Conservation (phyloP, 2,888 invertebrate genomes). For the Carterocephalus palaemon region DNA sequence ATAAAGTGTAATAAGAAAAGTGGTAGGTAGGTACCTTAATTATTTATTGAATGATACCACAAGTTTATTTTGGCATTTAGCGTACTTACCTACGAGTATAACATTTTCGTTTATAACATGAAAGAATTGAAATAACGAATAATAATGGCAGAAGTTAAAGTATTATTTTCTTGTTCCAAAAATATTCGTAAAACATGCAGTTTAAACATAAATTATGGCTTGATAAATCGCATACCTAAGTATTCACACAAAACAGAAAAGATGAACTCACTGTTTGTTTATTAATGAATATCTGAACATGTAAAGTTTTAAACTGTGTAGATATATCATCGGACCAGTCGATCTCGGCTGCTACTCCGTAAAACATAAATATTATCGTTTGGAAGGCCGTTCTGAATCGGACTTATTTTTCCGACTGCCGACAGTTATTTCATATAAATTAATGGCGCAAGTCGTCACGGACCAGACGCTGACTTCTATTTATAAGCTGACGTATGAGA, state of each 20-base stretch:
- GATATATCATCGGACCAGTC: constrained; percentile 57
- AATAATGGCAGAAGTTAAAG: too few species aligned
- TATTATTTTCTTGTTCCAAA: too few species aligned
- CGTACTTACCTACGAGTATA: too few species aligned
- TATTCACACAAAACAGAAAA: constrained; percentile 8
- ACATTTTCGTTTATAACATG: too few species aligned
- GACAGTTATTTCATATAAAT: constrained; percentile 80
- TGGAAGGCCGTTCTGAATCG: constrained; percentile 72
- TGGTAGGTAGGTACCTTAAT: constrained; percentile 16
- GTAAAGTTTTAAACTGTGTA: constrained; percentile 60
- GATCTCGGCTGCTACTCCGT: constrained; percentile 63
- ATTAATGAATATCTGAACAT: constrained; percentile 29
- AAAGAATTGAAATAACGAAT: too few species aligned
- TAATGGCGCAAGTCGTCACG: constrained; percentile 78
- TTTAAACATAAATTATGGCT: neutral
- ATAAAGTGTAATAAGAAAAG: constrained; percentile 52
- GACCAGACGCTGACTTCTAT: constrained; percentile 77
- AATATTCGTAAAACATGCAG: too few species aligned
- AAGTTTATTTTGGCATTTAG: constrained; percentile 12
- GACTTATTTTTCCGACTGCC: constrained; percentile 77
- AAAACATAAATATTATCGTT: constrained; percentile 77
- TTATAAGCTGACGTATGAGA: constrained; percentile 79
- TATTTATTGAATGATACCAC: constrained; percentile 16
- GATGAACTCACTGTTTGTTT: constrained; percentile 15
- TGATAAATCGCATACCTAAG: constrained; percentile 3